A percentile compares a stretch with the other conserved stretches of the same genome.
Evolutionary conservation across 2,113 vertebrate genomes (phyloP).

Genomic region (Microtus ochrogaster): DNA sequence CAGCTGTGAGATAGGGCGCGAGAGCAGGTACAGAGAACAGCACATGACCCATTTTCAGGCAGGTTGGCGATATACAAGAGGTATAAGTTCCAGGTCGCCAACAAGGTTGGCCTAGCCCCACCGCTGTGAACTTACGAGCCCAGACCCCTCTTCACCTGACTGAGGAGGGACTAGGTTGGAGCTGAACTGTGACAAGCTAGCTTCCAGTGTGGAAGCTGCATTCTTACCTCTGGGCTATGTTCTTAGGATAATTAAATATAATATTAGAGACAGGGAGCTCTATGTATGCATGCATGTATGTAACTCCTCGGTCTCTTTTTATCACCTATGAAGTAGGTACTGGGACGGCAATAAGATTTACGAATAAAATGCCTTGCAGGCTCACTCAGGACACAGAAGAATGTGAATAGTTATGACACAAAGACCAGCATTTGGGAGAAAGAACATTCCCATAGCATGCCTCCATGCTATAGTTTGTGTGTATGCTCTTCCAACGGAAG

Average conservation of each 20-base stretch:
- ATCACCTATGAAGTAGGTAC: accelerated
- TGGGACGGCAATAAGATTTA: background rate
- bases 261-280: background rate
- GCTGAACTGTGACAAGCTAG: accelerated
- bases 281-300: background rate
- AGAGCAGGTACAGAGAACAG: background rate
- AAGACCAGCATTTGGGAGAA: constrained; percentile 54
- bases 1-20: background rate
- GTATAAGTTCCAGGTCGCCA: accelerated
- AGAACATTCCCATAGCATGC: constrained; percentile 15
- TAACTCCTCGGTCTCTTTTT: background rate
- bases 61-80: background rate
- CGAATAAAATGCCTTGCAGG: background rate
- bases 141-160: background rate
- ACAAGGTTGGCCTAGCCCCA: background rate
- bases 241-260: background rate
- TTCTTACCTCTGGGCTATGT: background rate
- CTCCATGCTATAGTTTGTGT: background rate
- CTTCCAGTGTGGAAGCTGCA: no score
- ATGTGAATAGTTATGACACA: background rate
- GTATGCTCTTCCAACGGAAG: constrained; percentile 27
- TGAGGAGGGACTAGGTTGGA: background rate
- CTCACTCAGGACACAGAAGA: background rate
- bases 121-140: background rate
- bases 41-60: background rate